A percentile compares a stretch with the other conserved stretches of the same genome.
phyloP scores from a whole-genome alignment of 1,140 invertebrate genomes.

The Aphaenogaster rudis region DNA sequence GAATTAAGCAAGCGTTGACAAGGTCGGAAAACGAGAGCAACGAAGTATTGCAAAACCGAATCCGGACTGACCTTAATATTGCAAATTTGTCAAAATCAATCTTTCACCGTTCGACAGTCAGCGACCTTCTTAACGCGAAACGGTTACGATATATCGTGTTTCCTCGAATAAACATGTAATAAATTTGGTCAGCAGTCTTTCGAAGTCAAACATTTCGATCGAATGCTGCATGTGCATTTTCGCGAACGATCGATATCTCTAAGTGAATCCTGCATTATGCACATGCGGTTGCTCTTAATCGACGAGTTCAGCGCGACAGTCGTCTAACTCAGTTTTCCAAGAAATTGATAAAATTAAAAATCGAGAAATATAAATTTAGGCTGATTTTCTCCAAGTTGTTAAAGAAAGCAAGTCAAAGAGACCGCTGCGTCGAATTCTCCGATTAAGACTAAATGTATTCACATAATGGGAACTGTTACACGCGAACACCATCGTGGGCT shows the following conservation, averaged over 20 bases:
- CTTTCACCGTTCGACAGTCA: neutral
- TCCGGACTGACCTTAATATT: neutral
- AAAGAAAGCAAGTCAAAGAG: neutral
- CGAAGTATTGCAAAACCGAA: conserved; percentile 4
- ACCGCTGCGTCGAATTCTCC: neutral
- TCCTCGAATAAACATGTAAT: neutral
- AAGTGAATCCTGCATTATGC: conserved; percentile 37
- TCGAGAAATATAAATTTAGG: neutral
- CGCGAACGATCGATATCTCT: conserved; percentile 21
- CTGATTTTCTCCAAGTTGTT: neutral
- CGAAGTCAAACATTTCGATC: conserved; percentile 14
- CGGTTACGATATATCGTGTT: conserved; percentile 1
- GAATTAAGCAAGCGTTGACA: conserved; percentile 22
- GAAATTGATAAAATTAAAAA: neutral
- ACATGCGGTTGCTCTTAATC: conserved; percentile 27
- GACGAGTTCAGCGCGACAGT: conserved; percentile 5
- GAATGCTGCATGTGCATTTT: conserved; percentile 17
- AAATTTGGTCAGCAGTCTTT: conserved; percentile 25
- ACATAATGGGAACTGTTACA: conserved; percentile 21
- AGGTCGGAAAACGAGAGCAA: conserved; percentile 5
- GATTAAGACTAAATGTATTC: neutral
- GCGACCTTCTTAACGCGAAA: neutral
- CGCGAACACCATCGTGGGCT: neutral
- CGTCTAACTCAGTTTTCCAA: neutral
- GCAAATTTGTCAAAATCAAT: neutral